Evolutionary conservation across 1,140 invertebrate species (phyloP), one percentile per base, ranked within the genome.

Genomic region (Hycleus phaleratus): DNA sequence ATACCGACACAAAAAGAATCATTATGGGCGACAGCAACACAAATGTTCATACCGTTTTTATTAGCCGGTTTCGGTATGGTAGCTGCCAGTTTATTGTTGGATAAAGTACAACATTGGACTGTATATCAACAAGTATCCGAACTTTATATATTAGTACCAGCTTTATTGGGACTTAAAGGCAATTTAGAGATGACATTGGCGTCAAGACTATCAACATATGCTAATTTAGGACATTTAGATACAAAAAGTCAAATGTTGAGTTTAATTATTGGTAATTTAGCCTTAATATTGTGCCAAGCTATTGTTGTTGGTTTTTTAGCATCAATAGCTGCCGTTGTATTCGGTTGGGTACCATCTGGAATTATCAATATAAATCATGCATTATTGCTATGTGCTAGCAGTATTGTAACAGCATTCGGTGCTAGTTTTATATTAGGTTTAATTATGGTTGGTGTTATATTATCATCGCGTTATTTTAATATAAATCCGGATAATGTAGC

Each of bases 171-270:
- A 3, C 77, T 98, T 3, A 98, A 98, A 77, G 95, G 94, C 25
- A 97, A 98, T 75, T 76, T 98, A 58, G 95, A 98, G 78, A 98
- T 98, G 95, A 98, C 95, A 2, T 77, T 98, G 53, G 94, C 95
- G 1, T 94, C 93, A 1, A 78, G 95, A 39, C 78, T 98, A 1
- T 97, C 93, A 4, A 97, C 93, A 0, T 88, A 93, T 65, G 86
- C 89, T 2, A 91, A 93, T 74, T 74, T 92, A 54, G 90, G 90
- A 11, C 82, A 88, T 63, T 80, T 93, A 72, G 86, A 90, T 61
- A 80, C 77, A 3, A 69, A 65, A 2, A 82, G 80, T 44, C 81
- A 85, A 62, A 79, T 88, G 64, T 81, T 83, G 71, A 82, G 84
- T 60, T 79, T 96, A 67, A 84, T 95, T 54, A 73, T 85, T 38